phyloP scores from a whole-genome alignment of 1,140 invertebrate species.

The Brachionus angularis region DNA sequence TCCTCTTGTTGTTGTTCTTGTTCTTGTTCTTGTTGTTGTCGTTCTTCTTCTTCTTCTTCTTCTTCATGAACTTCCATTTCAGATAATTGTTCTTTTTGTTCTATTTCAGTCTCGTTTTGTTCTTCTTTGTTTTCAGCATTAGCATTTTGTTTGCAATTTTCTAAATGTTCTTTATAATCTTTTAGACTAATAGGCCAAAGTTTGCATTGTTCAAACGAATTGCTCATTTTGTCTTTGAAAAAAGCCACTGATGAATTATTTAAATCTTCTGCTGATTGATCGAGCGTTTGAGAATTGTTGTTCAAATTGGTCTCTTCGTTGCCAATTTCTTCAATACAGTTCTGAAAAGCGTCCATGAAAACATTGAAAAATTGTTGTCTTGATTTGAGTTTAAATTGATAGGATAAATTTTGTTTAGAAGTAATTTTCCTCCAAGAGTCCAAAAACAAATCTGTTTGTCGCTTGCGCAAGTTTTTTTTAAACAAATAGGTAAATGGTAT shows the following conservation, averaged over 20 bases:
- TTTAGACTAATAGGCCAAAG: constrained; percentile 4
- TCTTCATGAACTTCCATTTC: no score
- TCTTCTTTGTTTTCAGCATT: neutral
- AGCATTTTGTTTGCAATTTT: constrained; percentile 11
- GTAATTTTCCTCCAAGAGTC: constrained; percentile 19
- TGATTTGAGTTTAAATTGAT: constrained; percentile 23
- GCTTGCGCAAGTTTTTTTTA: constrained; percentile 1
- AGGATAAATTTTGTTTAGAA: constrained; percentile 12
- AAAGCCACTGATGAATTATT: neutral
- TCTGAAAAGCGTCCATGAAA: constrained; percentile 35
- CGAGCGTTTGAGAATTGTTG: no score
- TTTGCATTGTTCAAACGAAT: constrained; percentile 13
- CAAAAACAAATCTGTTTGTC: neutral
- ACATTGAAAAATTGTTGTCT: constrained; percentile 39
- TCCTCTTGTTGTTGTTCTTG: no score
- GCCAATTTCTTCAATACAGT: constrained; percentile 38
- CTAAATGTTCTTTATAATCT: no score
- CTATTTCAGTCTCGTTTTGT: neutral
- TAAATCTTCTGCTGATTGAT: no score
- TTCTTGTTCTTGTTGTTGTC: no score
- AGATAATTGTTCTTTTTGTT: no score
- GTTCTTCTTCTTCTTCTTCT: no score
- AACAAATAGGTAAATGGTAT: constrained; percentile 10
- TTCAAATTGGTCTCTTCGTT: constrained; percentile 18
- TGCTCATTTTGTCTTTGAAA: constrained; percentile 12